These are phyloP conservation scores for Erpobdella octoculata DNA, from an alignment of 2,888 invertebrate genomes.

Conservation along the genomic window DNA sequence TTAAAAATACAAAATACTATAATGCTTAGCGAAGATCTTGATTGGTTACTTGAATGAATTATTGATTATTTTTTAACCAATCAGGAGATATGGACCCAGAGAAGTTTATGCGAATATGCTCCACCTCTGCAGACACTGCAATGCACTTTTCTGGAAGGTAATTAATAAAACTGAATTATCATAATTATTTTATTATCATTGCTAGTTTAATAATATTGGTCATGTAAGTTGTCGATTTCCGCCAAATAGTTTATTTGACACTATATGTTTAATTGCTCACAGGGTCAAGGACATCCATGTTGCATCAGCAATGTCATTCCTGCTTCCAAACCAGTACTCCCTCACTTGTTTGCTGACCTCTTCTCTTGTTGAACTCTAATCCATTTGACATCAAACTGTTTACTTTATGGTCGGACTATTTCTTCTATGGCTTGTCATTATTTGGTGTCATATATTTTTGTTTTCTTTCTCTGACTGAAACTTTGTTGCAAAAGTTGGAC, in stretches of 20 bases:
- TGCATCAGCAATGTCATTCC: neutral
- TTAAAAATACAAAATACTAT: too few species aligned
- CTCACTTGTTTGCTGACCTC: neutral
- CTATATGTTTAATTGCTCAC: neutral
- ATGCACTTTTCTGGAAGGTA: conserved; percentile 38
- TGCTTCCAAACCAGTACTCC: neutral
- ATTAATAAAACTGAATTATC: neutral
- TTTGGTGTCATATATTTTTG: too few species aligned
- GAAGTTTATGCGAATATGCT: conserved; percentile 33
- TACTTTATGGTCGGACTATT: too few species aligned
- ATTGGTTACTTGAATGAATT: neutral
- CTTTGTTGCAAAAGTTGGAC: too few species aligned
- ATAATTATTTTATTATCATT: neutral
- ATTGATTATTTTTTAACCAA: neutral
- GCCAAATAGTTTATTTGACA: neutral
- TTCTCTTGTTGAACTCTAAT: too few species aligned
- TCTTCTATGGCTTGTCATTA: too few species aligned
- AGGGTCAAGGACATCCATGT: conserved; percentile 25
- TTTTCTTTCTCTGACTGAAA: too few species aligned
- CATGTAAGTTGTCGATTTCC: neutral
- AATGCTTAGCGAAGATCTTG: too few species aligned
- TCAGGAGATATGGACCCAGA: conserved; percentile 31
- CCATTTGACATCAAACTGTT: too few species aligned
- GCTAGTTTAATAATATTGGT: neutral
- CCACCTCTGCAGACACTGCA: conserved; percentile 36